Evolutionary conservation across 64 coral and sea anemone species (phyloP).

Genomic region (Catalaphyllia jardinei): DNA sequence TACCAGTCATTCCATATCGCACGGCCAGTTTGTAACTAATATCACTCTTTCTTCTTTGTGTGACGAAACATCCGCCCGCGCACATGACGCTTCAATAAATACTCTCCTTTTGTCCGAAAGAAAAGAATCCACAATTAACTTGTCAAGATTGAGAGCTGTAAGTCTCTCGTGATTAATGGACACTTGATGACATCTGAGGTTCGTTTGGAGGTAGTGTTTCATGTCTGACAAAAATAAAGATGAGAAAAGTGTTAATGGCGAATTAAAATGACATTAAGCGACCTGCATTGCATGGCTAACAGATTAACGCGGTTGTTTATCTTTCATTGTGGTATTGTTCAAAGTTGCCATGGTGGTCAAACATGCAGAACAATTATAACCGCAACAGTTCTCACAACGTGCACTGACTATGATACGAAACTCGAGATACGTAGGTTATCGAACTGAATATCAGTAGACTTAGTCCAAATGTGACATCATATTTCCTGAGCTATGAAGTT

Average conservation of each 20-base stretch:
- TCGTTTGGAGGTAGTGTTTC: background rate
- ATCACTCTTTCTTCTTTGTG: background rate
- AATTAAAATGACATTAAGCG: conserved; percentile 4
- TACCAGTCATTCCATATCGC: conserved; percentile 11
- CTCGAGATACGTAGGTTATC: no score
- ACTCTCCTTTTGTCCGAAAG: conserved; percentile 1
- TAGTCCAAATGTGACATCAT: background rate
- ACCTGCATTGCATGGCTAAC: background rate
- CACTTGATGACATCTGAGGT: background rate
- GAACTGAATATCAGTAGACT: background rate
- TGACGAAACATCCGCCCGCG: conserved; percentile 31
- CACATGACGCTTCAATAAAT: background rate
- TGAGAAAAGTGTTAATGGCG: background rate
- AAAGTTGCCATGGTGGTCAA: conserved; percentile 17
- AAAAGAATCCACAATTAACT: background rate
- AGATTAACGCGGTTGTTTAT: conserved; percentile 29
- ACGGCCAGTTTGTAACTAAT: background rate
- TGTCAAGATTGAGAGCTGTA: background rate
- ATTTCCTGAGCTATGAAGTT: background rate
- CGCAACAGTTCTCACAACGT: no score
- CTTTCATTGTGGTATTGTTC: background rate
- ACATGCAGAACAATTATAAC: background rate
- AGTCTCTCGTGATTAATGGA: background rate
- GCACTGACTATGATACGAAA: no score
- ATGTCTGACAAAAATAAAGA: background rate